Evolutionary conservation across 2,888 invertebrate species (phyloP).

Genomic region (Meganola albula): DNA sequence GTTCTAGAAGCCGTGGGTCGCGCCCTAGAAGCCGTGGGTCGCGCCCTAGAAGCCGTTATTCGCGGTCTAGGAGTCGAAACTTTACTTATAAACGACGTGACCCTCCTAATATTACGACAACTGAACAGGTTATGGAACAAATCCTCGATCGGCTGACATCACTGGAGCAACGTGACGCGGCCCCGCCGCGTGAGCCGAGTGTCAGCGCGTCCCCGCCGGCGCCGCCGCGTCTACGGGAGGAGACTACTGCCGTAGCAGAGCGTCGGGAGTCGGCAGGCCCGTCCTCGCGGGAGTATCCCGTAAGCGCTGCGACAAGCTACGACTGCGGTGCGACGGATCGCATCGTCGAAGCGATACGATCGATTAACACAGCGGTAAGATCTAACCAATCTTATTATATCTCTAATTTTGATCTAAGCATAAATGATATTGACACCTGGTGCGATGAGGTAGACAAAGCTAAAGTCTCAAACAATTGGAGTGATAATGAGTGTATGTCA

Average conservation of each 20-base stretch:
- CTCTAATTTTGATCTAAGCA: slow-evolving; percentile 4
- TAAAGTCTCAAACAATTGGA: slow-evolving; percentile 1
- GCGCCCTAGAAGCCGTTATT: too few species aligned
- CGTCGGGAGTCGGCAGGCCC: not conserved
- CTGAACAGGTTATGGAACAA: too few species aligned
- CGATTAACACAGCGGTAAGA: not conserved
- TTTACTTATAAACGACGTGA: too few species aligned
- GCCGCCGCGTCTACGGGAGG: not conserved
- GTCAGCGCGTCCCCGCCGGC: not conserved
- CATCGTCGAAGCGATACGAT: not conserved
- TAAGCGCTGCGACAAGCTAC: not conserved
- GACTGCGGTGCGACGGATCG: not conserved
- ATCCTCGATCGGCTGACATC: not conserved
- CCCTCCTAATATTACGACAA: too few species aligned
- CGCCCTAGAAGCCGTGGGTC: too few species aligned
- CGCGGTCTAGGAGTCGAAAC: too few species aligned
- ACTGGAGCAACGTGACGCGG: not conserved
- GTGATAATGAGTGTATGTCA: slow-evolving; percentile 3
- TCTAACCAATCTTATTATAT: slow-evolving; percentile 3
- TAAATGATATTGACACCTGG: slow-evolving; percentile 5
- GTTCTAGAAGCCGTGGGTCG: too few species aligned
- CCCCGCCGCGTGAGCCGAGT: not conserved
- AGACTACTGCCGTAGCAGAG: not conserved
- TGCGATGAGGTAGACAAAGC: slow-evolving; percentile 7
- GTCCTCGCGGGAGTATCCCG: not conserved